A percentile compares a stretch with the other conserved stretches of the same genome.
These are phyloP conservation scores for Luffia ferchaultella DNA, from an alignment of 2,888 invertebrate species.

Conservation along the genomic window DNA sequence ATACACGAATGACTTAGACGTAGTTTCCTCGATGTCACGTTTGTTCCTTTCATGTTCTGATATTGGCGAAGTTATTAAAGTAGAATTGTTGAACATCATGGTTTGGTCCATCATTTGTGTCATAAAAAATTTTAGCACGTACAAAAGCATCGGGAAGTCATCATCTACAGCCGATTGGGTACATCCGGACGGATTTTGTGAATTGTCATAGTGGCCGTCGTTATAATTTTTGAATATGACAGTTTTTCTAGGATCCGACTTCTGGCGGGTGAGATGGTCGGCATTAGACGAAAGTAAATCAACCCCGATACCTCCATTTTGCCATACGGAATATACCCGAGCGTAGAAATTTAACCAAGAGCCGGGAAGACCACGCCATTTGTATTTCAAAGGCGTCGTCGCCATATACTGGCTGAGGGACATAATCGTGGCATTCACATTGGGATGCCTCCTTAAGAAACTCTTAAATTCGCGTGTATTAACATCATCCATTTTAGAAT, in stretches of 20 bases:
- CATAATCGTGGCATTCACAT: constrained; percentile 45
- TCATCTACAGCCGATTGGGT: constrained; percentile 31
- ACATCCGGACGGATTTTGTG: constrained; percentile 30
- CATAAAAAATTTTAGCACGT: constrained; percentile 29
- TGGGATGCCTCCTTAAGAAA: constrained; percentile 36
- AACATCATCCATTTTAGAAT: constrained; percentile 22
- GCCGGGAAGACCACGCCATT: constrained; percentile 52
- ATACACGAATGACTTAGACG: too few relatives aligned
- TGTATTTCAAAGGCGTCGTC: constrained; percentile 49
- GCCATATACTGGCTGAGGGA: constrained; percentile 48
- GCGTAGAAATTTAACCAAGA: constrained; percentile 53
- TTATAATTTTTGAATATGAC: constrained; percentile 43
- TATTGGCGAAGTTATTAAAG: too few relatives aligned
- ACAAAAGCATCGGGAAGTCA: constrained; percentile 23
- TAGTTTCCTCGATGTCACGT: too few relatives aligned
- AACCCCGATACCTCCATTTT: constrained; percentile 58
- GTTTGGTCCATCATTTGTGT: too few relatives aligned
- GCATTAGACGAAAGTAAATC: constrained; percentile 33
- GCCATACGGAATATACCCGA: constrained; percentile 60
- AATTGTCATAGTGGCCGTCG: constrained; percentile 25
- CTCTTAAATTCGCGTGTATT: constrained; percentile 26
- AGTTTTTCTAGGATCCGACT: constrained; percentile 25
- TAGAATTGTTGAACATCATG: too few relatives aligned
- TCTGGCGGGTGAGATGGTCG: constrained; percentile 21
- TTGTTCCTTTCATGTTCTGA: too few relatives aligned